Percentiles rank a stretch among this genome's conserved stretches.
phyloP scores from a whole-genome alignment of 2,797 vertebrate species.

The Acanthiza pusilla region DNA sequence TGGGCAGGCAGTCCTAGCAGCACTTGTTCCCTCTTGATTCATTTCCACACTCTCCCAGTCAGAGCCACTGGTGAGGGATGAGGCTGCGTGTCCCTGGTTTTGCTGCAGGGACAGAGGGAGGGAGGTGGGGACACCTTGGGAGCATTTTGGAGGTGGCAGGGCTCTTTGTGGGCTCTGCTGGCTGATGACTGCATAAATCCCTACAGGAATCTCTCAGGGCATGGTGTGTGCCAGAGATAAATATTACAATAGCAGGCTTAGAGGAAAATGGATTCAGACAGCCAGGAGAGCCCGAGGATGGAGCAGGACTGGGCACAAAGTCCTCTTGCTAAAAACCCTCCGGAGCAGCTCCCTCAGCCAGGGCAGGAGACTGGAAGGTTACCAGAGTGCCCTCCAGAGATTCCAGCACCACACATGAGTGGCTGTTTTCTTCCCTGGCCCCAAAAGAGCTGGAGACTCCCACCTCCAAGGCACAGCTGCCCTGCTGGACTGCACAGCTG shows the following conservation, averaged over 20 bases:
- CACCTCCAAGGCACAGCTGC: not conserved
- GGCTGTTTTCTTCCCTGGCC: not conserved
- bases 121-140: not conserved
- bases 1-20: not conserved
- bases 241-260: not conserved
- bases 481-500: not conserved
- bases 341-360: not conserved
- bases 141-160: not conserved
- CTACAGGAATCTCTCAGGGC: not conserved
- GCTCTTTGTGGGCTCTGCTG: not conserved
- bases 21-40: not conserved
- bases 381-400: not conserved
- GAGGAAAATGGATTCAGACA: not conserved
- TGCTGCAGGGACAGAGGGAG: not conserved
- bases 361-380: not conserved
- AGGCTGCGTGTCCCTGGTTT: not conserved
- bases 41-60: not conserved
- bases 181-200: not conserved
- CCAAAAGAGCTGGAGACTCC: not conserved
- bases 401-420: not conserved
- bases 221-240: slow-evolving; percentile 27
- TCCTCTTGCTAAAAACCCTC: not conserved
- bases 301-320: not conserved
- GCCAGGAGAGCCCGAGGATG: not conserved
- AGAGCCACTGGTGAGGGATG: not conserved